phyloP scores from a whole-genome alignment of 2,797 vertebrate species.

The Paedocypris micromegethes region DNA sequence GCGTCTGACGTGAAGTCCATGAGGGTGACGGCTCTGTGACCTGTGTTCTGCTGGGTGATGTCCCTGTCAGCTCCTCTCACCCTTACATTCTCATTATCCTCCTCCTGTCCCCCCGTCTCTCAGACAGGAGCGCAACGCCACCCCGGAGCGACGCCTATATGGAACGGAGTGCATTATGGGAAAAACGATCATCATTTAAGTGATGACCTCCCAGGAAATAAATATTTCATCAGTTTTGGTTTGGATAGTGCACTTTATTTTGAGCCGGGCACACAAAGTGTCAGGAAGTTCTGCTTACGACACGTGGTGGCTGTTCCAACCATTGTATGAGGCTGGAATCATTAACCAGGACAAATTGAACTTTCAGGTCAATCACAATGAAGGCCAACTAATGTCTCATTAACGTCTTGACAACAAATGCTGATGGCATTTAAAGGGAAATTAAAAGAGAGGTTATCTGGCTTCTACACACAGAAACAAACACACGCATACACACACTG shows the following conservation, averaged over 20 bases:
- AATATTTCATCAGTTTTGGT: slow-evolving; percentile 4
- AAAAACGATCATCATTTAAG: neutral
- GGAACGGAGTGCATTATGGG: slow-evolving; percentile 20
- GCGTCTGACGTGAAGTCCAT: slow-evolving; percentile 36
- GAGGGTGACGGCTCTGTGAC: slow-evolving; percentile 38
- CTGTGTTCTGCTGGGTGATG: slow-evolving; percentile 67
- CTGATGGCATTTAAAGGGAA: too few relatives aligned
- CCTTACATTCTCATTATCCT: slow-evolving; percentile 73
- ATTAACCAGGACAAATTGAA: too few relatives aligned
- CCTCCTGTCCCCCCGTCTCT: slow-evolving; percentile 31
- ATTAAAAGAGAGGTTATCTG: too few relatives aligned
- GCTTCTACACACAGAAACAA: too few relatives aligned
- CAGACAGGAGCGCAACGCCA: slow-evolving; percentile 17
- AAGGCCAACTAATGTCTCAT: too few relatives aligned
- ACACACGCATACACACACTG: too few relatives aligned
- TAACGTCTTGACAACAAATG: too few relatives aligned
- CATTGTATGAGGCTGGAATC: too few relatives aligned
- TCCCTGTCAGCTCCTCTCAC: slow-evolving; percentile 69
- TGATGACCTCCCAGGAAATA: slow-evolving; percentile 2
- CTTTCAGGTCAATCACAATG: too few relatives aligned
- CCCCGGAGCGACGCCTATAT: slow-evolving; percentile 17
- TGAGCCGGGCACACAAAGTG: too few relatives aligned
- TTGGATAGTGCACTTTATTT: neutral
- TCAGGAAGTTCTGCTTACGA: too few relatives aligned
- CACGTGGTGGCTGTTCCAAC: too few relatives aligned